Evolutionary conservation across 64 coral and sea anemone genomes (phyloP).

Genomic region (Dendrophyllia cribrosa): DNA sequence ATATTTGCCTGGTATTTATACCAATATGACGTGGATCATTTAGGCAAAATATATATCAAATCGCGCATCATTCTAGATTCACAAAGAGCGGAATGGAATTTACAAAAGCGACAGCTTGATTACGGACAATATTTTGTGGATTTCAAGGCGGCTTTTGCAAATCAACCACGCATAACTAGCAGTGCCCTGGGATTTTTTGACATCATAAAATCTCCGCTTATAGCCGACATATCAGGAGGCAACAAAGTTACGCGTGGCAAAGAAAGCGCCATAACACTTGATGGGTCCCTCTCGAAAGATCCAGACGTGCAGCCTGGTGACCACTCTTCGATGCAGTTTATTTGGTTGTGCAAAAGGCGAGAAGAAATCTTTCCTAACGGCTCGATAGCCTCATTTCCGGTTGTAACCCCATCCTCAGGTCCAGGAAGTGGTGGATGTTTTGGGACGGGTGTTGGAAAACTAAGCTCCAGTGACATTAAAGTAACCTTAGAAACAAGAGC

Average conservation of each 20-base stretch:
- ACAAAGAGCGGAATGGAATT: constrained; percentile 48
- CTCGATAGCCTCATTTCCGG: background rate
- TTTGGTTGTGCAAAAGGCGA: constrained; percentile 82
- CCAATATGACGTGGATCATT: background rate
- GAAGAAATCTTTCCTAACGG: constrained; percentile 42
- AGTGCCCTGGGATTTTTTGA: constrained; percentile 14
- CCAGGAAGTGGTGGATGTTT: constrained; percentile 75
- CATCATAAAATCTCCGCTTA: constrained; percentile 6
- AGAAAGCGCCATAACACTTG: constrained; percentile 17
- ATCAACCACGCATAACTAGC: background rate
- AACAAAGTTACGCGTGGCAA: constrained; percentile 40
- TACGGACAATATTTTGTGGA: constrained; percentile 57
- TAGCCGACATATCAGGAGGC: constrained; percentile 74
- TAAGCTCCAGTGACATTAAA: background rate
- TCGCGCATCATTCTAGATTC: background rate
- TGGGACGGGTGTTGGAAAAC: constrained; percentile 83
- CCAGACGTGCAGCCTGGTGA: constrained; percentile 37
- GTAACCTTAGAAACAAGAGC: constrained; percentile 50
- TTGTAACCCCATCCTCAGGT: background rate
- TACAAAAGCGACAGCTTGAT: constrained; percentile 14
- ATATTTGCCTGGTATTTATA: constrained; percentile 39
- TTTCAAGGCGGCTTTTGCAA: constrained; percentile 51
- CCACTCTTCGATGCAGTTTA: constrained; percentile 62
- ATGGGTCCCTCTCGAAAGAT: constrained; percentile 65
- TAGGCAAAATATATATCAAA: background rate